Conservation (phyloP, 2,888 invertebrate species). For the Endomychus coccineus region DNA sequence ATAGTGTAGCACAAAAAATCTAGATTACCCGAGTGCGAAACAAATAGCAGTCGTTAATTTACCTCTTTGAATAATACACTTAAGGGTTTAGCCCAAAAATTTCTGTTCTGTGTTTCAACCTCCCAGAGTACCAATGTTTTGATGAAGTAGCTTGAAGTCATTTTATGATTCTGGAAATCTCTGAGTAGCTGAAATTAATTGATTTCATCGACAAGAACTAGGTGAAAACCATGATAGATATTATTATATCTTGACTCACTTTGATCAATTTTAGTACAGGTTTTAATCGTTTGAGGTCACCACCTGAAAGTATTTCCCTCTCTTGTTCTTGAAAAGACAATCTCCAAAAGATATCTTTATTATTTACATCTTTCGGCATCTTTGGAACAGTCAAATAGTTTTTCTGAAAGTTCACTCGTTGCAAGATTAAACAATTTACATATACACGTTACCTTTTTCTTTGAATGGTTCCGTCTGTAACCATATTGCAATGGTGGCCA, state of each 20-base stretch:
- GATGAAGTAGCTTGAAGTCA: conserved; percentile 45
- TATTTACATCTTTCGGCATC: conserved; percentile 18
- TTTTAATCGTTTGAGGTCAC: conserved; percentile 28
- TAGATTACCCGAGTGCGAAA: neutral
- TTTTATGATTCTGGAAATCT: conserved; percentile 34
- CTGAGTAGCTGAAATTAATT: conserved; percentile 40
- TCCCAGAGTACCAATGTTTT: conserved; percentile 44
- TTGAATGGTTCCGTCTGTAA: conserved; percentile 3
- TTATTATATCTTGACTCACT: conserved; percentile 19
- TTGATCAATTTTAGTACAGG: conserved; percentile 36
- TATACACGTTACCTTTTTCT: neutral
- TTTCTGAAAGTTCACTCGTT: neutral
- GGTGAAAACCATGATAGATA: neutral
- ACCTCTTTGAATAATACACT: conserved; percentile 29
- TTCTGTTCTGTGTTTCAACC: conserved; percentile 23
- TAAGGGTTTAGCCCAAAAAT: conserved; percentile 28
- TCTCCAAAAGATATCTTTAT: conserved; percentile 34
- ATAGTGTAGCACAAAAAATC: neutral
- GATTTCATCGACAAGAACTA: neutral
- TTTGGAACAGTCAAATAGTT: conserved; percentile 13
- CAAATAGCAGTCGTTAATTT: conserved; percentile 11
- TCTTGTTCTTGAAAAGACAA: conserved; percentile 43
- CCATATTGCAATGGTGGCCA: conserved; percentile 22
- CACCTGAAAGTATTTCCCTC: conserved; percentile 30
- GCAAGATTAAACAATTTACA: neutral